Evolutionary conservation across 2,888 invertebrate genomes (phyloP), one percentile per base, ranked within the genome.

Genomic region (Sabatieria punctata): DNA sequence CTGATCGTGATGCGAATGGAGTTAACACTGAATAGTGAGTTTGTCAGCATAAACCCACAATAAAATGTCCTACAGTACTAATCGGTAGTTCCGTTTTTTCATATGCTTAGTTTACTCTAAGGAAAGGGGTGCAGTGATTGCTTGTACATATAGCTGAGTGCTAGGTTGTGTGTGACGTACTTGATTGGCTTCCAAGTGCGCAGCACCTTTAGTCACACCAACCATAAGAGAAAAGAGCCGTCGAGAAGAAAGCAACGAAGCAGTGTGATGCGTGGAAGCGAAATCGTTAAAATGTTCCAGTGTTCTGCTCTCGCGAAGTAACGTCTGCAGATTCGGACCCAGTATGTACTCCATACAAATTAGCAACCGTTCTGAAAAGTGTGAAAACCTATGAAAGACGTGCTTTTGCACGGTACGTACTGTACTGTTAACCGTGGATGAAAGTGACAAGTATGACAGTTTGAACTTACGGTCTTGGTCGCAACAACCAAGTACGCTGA

Each of bases 221-320:
- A 25, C 3, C 41, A 41, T 41, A 6, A 46, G 18, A 19, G 18
- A 35, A 6, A 41, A 4, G 21, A 46, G 26, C 19, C 46, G 21
- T 11, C 33, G 33, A 4, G 41, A 8, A 11, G 41, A 41, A 41
- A 46, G 33, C 24, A 46, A 21, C 35, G 41, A 41, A 4, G 41
- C 30, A 8, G 13, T 18, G 3, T 23, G 40, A 22, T 33, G 46
- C 30, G 41, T 15, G 8, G 22, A 8, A 15, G 27, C 41, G 46
- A 26, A 46, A 13, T 46, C 25, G 24, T 8, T 23, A 15, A 39
- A 39, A 18, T 46, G n/a, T 2, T 46, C 46, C 35, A 33, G 21
- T 19, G 30, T 41, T 4, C 46, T 30, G 24, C 46, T 46, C 21
- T 46, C 46, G 36, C 46, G 46, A 18, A 46, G 22, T 24, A 46